phyloP scores from a whole-genome alignment of 2,113 vertebrate genomes.

The Acinonyx jubatus region DNA sequence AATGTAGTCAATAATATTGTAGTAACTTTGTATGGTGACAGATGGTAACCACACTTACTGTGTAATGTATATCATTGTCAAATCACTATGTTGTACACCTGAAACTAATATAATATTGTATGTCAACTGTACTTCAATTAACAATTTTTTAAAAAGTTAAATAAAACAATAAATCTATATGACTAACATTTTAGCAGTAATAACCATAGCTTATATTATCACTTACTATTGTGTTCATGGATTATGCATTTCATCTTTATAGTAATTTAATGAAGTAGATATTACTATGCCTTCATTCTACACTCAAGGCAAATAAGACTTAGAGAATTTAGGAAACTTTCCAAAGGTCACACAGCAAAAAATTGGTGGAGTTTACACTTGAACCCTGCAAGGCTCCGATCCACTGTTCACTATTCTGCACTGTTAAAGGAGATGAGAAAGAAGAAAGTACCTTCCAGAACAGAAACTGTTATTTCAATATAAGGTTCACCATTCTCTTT shows the following conservation, averaged over 20 bases:
- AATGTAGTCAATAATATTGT: background rate
- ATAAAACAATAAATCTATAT: background rate
- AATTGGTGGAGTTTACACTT: background rate
- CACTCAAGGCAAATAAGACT: background rate
- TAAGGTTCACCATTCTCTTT: background rate
- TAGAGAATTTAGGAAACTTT: background rate
- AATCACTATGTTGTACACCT: background rate
- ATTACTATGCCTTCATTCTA: background rate
- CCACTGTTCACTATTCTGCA: background rate
- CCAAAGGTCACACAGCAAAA: background rate
- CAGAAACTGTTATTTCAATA: background rate
- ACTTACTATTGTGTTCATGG: background rate
- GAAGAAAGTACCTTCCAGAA: background rate
- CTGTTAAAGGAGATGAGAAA: background rate
- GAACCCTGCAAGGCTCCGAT: background rate
- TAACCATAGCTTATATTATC: background rate
- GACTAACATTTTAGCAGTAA: background rate
- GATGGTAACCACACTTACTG: background rate
- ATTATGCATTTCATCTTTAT: background rate
- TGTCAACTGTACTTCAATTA: background rate
- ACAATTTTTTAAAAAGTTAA: background rate
- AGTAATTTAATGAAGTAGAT: background rate
- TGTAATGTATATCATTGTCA: background rate
- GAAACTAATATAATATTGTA: background rate
- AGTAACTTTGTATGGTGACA: background rate